Base-by-base conservation (phyloP, 2,888 invertebrate species). In the Plagiodera versicolora region DNA sequence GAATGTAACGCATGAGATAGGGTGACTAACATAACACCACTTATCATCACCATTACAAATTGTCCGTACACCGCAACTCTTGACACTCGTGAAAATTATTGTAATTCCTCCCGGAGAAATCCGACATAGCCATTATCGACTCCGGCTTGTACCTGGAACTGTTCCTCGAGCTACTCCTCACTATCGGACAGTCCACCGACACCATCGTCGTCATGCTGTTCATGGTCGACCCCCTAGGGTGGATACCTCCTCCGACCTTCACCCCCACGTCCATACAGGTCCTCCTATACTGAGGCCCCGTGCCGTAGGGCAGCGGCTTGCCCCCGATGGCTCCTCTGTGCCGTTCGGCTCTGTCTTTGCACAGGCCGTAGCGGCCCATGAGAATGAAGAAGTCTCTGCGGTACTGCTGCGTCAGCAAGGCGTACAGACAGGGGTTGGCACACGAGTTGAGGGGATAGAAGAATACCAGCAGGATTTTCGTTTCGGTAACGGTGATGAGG, bases 391-490 rank as follows among this genome's bases (percentile, higher is more conserved):
- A 80, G 72, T 87, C 87, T 45, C 85, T 77, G 58, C 87, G 80
- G 70, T 87, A 87, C 74, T 87, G 87, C 68, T 87, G 86, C 1
- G 88, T 88, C 60, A 87, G 81, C 60, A 88, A 82, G 4, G 87
- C 88, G 75, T 89, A 89, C 32, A 89, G 78, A 73, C 87, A 87
- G 0, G 89, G 89, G 74, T 89, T 89, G 61, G 87, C 86, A 73
- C 87, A 88, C 1, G 87, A 85, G 77, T 89, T 89, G 65, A 89
- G 80, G 0, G 89, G 89, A 72, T 88, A 86, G 77, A 89, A 87
- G 73, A 88, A 87, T 9, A 89, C 87, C 63, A 87, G 76, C 5
- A 87, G 81, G 56, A 89, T 82, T 71, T 83, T 83, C 3, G 81
- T 80, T 66, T 81, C 80, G 2, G 82, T 80, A 0, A 82, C 82